Evolutionary conservation across 2,888 invertebrate genomes (phyloP).

Genomic region (Drosophila greeni): DNA sequence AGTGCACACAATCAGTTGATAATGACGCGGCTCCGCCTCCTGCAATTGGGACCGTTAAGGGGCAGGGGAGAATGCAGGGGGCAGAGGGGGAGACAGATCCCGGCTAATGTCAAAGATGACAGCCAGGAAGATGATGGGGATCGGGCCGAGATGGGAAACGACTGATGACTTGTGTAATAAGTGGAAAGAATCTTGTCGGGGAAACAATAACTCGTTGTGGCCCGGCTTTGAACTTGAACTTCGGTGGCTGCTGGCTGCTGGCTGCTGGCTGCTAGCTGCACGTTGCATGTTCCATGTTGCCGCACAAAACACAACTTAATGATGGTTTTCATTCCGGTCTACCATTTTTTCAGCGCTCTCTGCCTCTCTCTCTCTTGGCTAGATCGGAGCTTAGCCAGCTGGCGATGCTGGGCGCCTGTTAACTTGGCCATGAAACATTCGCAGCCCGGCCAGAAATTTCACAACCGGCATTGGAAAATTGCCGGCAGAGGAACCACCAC

Average conservation of each 20-base stretch:
- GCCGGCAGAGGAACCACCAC: conserved; percentile 35
- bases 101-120: conserved; percentile 56
- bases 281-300: conserved; percentile 66
- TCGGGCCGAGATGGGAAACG: conserved; percentile 21
- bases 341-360: conserved; percentile 27
- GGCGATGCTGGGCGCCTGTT: conserved; percentile 66
- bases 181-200: conserved; percentile 73
- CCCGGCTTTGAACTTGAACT: conserved; percentile 68
- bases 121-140: conserved; percentile 55
- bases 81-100: conserved; percentile 20
- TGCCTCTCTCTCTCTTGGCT: conserved; percentile 20
- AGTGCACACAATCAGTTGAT: conserved; percentile 54
- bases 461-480: conserved; percentile 69
- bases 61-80: not conserved
- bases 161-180: conserved; percentile 72
- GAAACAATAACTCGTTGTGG: conserved; percentile 70
- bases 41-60: conserved; percentile 62
- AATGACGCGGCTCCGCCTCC: conserved; percentile 69
- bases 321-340: conserved; percentile 54
- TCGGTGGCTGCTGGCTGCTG: conserved; percentile 18
- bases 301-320: conserved; percentile 61
- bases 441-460: conserved; percentile 63
- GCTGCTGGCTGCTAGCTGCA: conserved; percentile 23
- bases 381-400: conserved; percentile 39
- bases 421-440: conserved; percentile 74